Conservation (phyloP, 2,797 vertebrate species). For the Neoniphon sammara region DNA sequence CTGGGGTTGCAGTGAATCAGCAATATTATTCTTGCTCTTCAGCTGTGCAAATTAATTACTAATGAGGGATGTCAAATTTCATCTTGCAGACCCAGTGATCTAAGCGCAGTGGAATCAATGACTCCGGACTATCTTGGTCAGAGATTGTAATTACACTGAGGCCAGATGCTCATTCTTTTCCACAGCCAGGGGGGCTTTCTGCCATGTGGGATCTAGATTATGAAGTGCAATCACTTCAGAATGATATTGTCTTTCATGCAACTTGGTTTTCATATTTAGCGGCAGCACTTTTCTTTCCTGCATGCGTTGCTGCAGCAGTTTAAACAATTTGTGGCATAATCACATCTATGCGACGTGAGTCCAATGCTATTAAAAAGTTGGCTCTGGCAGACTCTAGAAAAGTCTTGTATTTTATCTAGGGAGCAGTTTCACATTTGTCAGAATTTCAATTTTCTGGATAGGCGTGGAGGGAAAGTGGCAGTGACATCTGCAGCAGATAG, state of each 20-base stretch:
- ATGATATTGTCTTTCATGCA: neutral
- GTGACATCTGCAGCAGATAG: conserved; percentile 45
- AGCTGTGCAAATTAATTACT: conserved; percentile 68
- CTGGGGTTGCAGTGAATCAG: conserved; percentile 56
- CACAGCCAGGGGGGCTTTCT: neutral
- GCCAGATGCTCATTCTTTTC: conserved; percentile 15
- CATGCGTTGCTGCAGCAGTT: neutral
- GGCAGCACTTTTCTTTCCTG: neutral
- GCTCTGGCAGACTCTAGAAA: neutral
- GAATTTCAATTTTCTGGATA: neutral
- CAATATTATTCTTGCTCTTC: conserved; percentile 57
- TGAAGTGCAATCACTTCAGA: no score
- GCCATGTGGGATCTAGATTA: neutral
- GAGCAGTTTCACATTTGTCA: neutral
- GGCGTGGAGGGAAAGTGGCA: conserved; percentile 23
- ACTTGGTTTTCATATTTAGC: neutral
- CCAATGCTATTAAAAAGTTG: neutral
- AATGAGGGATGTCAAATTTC: conserved; percentile 67
- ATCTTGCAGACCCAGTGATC: conserved; percentile 48
- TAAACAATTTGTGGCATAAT: neutral
- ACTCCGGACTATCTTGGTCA: conserved; percentile 26
- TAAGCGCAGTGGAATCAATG: conserved; percentile 40
- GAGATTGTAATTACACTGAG: conserved; percentile 41
- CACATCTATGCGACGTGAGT: neutral
- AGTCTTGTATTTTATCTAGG: neutral